Evolutionary conservation across 2,888 invertebrate species (phyloP).

Genomic region (Halictus ligatus): DNA sequence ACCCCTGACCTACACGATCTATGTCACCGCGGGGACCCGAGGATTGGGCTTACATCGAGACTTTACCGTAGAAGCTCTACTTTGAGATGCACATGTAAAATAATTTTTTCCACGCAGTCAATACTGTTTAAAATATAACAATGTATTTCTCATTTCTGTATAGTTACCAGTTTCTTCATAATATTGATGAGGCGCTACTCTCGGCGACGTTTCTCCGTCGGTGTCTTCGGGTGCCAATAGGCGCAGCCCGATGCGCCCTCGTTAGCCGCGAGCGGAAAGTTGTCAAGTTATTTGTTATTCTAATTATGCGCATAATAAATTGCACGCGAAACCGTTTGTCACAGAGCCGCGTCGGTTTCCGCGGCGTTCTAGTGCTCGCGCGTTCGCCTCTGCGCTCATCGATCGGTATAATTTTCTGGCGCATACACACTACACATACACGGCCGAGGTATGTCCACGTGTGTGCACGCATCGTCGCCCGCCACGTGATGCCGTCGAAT

Average conservation of each 20-base stretch:
- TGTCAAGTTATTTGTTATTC: slow-evolving; percentile 68
- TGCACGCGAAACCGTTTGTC: slow-evolving; percentile 65
- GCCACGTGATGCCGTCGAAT: slow-evolving; percentile 33
- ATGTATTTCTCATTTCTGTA: background rate
- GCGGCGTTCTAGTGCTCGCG: slow-evolving; percentile 14
- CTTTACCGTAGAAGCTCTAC: too few relatives aligned
- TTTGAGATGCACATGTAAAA: too few relatives aligned
- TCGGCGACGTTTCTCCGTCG: background rate
- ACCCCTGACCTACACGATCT: too few relatives aligned
- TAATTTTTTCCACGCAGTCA: too few relatives aligned
- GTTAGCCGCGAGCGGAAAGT: slow-evolving; percentile 65
- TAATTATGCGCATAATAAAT: slow-evolving; percentile 73
- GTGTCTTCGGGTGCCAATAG: slow-evolving; percentile 49
- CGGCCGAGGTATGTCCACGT: slow-evolving; percentile 1
- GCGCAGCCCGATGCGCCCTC: slow-evolving; percentile 52
- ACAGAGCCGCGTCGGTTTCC: slow-evolving; percentile 39
- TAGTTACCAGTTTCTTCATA: background rate
- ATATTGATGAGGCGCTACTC: too few relatives aligned
- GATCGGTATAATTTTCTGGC: slow-evolving; percentile 48
- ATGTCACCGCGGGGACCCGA: too few relatives aligned
- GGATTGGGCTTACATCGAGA: too few relatives aligned
- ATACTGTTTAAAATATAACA: too few relatives aligned
- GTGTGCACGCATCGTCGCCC: background rate
- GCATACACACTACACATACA: background rate
- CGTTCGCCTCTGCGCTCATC: slow-evolving; percentile 38